These are phyloP conservation scores for Melanostigma gelatinosum DNA, from an alignment of 2,113 vertebrate genomes.

Conservation along the genomic window DNA sequence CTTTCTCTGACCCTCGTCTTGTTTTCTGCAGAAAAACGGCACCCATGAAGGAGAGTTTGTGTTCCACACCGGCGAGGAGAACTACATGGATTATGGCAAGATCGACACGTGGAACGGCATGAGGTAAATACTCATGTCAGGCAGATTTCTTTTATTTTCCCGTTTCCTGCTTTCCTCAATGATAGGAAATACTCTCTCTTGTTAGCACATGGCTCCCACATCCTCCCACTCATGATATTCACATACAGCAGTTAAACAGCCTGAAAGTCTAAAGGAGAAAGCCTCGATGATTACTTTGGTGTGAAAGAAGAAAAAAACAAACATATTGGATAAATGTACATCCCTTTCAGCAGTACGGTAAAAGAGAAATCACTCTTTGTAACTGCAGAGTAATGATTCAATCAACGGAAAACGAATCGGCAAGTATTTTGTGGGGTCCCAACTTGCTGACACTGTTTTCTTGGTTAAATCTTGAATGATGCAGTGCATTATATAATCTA, in stretches of 20 bases:
- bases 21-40: constrained; percentile 90
- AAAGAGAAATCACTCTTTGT: neutral
- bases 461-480: neutral
- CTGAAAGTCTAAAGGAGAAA: constrained; percentile 37
- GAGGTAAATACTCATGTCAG: constrained; percentile 81
- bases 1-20: constrained; percentile 36
- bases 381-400: neutral
- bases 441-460: neutral
- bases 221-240: neutral
- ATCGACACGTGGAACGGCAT: constrained; percentile 96
- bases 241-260: constrained; percentile 30
- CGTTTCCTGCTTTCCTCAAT: neutral
- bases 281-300: constrained; percentile 9
- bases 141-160: neutral
- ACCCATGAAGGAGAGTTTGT: constrained; percentile 95
- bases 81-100: constrained; percentile 92
- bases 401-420: neutral
- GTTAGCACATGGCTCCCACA: neutral
- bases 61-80: constrained; percentile 89
- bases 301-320: neutral
- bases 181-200: neutral
- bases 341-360: neutral
- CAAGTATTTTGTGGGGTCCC: neutral
- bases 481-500: neutral
- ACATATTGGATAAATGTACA: neutral